A percentile compares a stretch with the other conserved stretches of the same genome.
phyloP scores from a whole-genome alignment of 2,113 vertebrate genomes.

The Scytalopus superciliaris region DNA sequence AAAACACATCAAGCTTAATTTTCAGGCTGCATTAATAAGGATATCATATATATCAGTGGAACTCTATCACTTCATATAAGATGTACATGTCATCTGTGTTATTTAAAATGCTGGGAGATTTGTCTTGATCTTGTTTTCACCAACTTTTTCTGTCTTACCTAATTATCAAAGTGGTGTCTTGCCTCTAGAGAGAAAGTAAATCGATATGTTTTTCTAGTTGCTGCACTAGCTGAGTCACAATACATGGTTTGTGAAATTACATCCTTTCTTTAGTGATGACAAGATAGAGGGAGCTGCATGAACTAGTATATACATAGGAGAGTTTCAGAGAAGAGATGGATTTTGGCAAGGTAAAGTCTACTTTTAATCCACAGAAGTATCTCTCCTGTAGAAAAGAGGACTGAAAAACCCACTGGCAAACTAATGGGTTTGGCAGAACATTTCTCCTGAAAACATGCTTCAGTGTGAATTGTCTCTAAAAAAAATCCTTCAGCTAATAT shows the following conservation, averaged over 20 bases:
- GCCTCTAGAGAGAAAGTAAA: slow-evolving; percentile 29
- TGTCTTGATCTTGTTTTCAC: neutral
- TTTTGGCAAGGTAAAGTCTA: neutral
- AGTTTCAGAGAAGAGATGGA: neutral
- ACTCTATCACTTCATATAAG: neutral
- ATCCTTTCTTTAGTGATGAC: slow-evolving; percentile 24
- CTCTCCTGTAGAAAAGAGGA: neutral
- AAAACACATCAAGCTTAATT: neutral
- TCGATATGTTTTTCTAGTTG: slow-evolving; percentile 29
- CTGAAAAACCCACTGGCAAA: neutral
- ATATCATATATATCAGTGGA: neutral
- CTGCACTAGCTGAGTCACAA: slow-evolving; percentile 54
- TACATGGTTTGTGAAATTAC: slow-evolving; percentile 44
- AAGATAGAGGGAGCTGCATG: slow-evolving; percentile 9
- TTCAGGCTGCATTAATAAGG: neutral
- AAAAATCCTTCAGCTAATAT: neutral
- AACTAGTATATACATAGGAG: neutral
- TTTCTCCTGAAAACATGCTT: neutral
- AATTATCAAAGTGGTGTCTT: slow-evolving; percentile 29
- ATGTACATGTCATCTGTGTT: neutral
- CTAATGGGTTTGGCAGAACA: slow-evolving; percentile 23
- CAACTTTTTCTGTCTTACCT: neutral
- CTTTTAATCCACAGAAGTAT: slow-evolving; percentile 9
- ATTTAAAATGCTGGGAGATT: neutral
- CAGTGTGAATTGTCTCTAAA: neutral